Evolutionary conservation across 2,113 vertebrate genomes (phyloP).

Genomic region (Sinocyclocheilus anshuiensis): DNA sequence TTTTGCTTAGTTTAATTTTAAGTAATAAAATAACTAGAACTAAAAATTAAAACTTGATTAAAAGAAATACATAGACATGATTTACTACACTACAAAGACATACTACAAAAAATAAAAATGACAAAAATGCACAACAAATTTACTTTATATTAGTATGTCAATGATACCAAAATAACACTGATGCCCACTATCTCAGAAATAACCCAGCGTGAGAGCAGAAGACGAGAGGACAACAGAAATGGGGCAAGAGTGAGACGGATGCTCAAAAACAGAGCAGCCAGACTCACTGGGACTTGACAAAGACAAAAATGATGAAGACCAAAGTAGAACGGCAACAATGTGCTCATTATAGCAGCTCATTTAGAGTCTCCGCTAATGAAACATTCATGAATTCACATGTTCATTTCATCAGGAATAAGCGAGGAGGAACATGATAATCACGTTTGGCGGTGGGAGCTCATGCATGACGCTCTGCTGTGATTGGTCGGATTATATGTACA

Average conservation of each 20-base stretch:
- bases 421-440: background rate
- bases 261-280: background rate
- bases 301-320: conserved; percentile 29
- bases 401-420: background rate
- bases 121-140: no score
- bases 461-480: background rate
- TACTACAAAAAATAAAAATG: no score
- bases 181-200: background rate
- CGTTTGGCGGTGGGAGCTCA: background rate
- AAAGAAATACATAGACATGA: no score
- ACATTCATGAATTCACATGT: conserved; percentile 47
- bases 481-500: background rate
- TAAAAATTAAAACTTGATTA: no score
- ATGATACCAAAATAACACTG: background rate
- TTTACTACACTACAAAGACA: no score
- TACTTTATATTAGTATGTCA: no score
- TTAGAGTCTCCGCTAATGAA: conserved; percentile 44
- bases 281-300: background rate
- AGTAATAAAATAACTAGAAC: no score
- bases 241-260: conserved; percentile 27
- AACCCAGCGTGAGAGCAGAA: background rate
- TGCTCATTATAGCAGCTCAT: conserved; percentile 50
- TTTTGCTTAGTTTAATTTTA: no score
- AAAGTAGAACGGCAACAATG: conserved; percentile 49
- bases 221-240: conserved; percentile 31